Base-by-base conservation (phyloP, 2,113 vertebrate species). In the Petrocephalus microphthalmus region DNA sequence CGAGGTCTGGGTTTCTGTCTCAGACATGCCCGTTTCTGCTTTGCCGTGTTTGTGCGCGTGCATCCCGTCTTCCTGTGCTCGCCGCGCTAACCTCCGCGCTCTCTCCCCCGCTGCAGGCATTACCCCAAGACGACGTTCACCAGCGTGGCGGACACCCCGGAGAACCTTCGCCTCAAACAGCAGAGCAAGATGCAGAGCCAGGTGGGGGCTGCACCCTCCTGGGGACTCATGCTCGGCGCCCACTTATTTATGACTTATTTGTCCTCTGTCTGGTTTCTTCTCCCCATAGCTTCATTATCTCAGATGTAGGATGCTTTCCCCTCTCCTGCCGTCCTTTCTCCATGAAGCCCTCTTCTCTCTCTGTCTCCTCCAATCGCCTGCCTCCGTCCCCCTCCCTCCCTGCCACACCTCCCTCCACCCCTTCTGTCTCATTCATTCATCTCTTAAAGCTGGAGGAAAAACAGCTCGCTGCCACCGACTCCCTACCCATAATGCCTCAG, bases 61-160 rank as follows among this genome's bases (percentile, higher is more conserved):
- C 8, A 42, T 84, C 5, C 42, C 20, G 17, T 8, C 6, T n/a
- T 20, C 37, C 7, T 7, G 29, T 47, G 29, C 19, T 45, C 8
- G 4, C 19, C 51, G 91, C 90, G 90, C 91, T 22, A n/a, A 45
- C 20, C 90, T 89, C 89, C 33, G 19, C 4, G 1, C 15, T 29
- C 33, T 78, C 29, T 78, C 15, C 89, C 54, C 90, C 87, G 47
- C 47, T 47, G 33, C 95, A 99, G 98, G 95, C 98, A 99, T 96
- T 99, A 99, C 95, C 98, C 98, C 87, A 99, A 97, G 95, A 96
- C 98, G 90, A 95, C 96, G 90, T 99, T 98, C 95, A 99, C 98
- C 93, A 96, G 94, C 90, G 98, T 99, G 94, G 97, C 97, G 2
- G 98, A 99, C 93, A 99, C 98, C 88, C 98, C 97, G 0, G 98